phyloP scores from a whole-genome alignment of 2,113 vertebrate genomes.

The Sisor rabdophorus region DNA sequence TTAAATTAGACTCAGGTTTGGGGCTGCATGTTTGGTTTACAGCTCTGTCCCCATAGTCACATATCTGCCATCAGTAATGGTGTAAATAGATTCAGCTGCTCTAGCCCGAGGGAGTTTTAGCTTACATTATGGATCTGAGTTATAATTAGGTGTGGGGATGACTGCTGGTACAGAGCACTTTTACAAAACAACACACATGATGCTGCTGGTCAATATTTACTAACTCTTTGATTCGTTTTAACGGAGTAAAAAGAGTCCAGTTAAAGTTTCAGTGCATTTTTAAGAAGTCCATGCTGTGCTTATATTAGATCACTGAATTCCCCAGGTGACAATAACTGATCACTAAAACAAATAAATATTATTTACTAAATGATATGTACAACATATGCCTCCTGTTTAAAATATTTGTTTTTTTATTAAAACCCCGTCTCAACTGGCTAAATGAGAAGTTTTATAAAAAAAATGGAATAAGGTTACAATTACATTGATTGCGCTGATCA shows the following conservation, averaged over 20 bases:
- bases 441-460: too few relatives aligned
- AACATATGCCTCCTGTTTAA: too few relatives aligned
- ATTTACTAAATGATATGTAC: too few relatives aligned
- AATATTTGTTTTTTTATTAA: too few relatives aligned
- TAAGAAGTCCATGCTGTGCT: not conserved
- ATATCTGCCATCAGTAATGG: constrained; percentile 35
- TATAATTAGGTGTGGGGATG: constrained; percentile 34
- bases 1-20: constrained; percentile 9
- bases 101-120: constrained; percentile 33
- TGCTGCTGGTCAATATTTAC: constrained; percentile 13
- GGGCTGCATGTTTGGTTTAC: constrained; percentile 21
- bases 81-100: constrained; percentile 29
- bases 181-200: constrained; percentile 19
- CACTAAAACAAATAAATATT: too few relatives aligned
- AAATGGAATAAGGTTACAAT: too few relatives aligned
- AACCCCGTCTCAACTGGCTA: too few relatives aligned
- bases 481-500: too few relatives aligned
- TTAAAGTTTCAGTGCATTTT: not conserved
- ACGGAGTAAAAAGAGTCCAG: not conserved
- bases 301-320: not conserved
- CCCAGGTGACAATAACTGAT: not conserved
- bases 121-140: constrained; percentile 29
- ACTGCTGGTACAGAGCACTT: not conserved
- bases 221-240: not conserved
- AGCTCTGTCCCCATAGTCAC: constrained; percentile 32